A percentile compares a stretch with the other conserved stretches of the same genome.
Conservation (phyloP, 2,113 vertebrate species). For the Hippocampus zosterae region DNA sequence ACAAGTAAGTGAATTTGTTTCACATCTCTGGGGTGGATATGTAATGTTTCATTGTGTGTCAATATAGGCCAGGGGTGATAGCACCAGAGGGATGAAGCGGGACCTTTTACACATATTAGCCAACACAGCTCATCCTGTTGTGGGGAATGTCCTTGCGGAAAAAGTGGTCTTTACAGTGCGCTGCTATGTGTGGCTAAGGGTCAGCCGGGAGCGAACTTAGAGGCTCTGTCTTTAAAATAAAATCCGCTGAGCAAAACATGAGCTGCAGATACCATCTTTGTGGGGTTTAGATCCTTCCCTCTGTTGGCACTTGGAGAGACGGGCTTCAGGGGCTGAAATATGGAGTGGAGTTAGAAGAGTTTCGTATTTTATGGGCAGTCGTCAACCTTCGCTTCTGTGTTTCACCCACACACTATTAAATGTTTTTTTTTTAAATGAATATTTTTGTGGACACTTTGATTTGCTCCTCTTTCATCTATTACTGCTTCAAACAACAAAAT, state of each 20-base stretch:
- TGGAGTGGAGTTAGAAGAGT: conserved; percentile 1
- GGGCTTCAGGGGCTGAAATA: neutral
- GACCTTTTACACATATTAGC: conserved; percentile 37
- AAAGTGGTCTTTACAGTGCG: neutral
- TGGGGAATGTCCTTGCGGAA: neutral
- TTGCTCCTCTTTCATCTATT: too few species aligned
- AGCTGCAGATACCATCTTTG: neutral
- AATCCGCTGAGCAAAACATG: neutral
- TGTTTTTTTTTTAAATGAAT: neutral
- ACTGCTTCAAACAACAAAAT: too few species aligned
- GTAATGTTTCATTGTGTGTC: conserved; percentile 40
- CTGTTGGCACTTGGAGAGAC: neutral
- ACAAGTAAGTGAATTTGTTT: neutral
- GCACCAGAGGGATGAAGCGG: conserved; percentile 14
- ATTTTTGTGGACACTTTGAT: too few species aligned
- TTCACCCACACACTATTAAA: neutral
- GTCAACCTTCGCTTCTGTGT: neutral
- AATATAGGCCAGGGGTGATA: conserved; percentile 59
- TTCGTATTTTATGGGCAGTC: neutral
- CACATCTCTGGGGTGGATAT: neutral
- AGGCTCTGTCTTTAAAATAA: neutral
- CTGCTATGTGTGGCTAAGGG: neutral
- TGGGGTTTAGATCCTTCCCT: neutral
- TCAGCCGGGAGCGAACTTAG: neutral
- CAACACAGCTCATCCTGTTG: conserved; percentile 30